These are phyloP conservation scores for Eristalinus aeneus DNA, from an alignment of 2,888 invertebrate genomes.

Conservation along the genomic window DNA sequence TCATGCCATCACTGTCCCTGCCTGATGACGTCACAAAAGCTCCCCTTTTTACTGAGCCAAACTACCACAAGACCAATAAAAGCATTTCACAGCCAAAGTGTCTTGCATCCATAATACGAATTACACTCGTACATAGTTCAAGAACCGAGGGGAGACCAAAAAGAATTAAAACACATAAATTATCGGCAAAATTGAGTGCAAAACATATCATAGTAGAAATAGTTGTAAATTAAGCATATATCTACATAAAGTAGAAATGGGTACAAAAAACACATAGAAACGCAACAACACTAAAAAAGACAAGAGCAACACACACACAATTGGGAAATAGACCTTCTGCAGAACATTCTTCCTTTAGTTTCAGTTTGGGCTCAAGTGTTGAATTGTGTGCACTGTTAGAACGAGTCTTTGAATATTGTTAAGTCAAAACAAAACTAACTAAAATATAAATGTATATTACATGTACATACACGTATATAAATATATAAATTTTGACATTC, in stretches of 20 bases:
- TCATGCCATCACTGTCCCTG: no score
- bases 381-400: constrained; percentile 57
- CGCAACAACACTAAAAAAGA: background rate
- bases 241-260: constrained; percentile 5
- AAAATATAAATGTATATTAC: background rate
- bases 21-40: background rate
- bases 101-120: constrained; percentile 6
- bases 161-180: constrained; percentile 37
- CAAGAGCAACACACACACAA: background rate
- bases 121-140: background rate
- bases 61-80: constrained; percentile 18
- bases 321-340: constrained; percentile 54
- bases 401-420: constrained; percentile 1
- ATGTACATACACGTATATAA: background rate
- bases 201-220: background rate
- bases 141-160: background rate
- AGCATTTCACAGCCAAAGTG: constrained; percentile 14
- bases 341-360: constrained; percentile 57
- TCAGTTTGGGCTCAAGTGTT: constrained; percentile 65
- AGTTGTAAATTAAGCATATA: no score
- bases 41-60: background rate
- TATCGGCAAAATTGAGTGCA: constrained; percentile 40
- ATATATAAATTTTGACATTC: background rate
- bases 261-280: background rate
- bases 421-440: background rate